Evolutionary conservation across 2,113 vertebrate genomes (phyloP).

Genomic region (Rhinichthys klamathensis): DNA sequence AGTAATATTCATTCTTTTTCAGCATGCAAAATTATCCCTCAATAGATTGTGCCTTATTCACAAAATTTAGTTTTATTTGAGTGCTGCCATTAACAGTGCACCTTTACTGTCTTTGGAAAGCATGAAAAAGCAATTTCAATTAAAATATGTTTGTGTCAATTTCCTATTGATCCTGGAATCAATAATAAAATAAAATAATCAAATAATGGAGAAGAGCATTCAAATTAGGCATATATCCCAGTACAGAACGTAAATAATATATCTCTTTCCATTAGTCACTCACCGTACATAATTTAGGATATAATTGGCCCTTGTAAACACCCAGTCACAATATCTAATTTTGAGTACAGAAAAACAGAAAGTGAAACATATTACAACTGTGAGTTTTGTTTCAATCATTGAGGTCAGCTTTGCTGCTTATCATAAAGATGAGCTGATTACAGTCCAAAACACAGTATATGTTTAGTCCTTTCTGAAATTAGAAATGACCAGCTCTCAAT

Average conservation of each 20-base stretch:
- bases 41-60: neutral
- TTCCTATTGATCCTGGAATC: neutral
- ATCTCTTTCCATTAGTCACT: neutral
- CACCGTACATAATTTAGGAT: slow-evolving; percentile 31
- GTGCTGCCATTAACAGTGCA: neutral
- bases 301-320: slow-evolving; percentile 32
- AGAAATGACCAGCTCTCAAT: slow-evolving; percentile 60
- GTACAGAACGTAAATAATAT: neutral
- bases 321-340: slow-evolving; percentile 39
- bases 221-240: neutral
- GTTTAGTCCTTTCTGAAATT: slow-evolving; percentile 62
- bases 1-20: neutral
- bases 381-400: slow-evolving; percentile 44
- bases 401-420: slow-evolving; percentile 51
- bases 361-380: slow-evolving; percentile 5
- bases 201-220: neutral
- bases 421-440: slow-evolving; percentile 49
- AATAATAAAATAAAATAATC: neutral
- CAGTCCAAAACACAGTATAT: slow-evolving; percentile 53
- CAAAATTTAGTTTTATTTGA: neutral
- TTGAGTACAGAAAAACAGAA: neutral
- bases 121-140: neutral
- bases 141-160: neutral
- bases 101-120: neutral
- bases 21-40: neutral